Conservation (phyloP, 2,888 invertebrate species). For the Mystacides longicornis region DNA sequence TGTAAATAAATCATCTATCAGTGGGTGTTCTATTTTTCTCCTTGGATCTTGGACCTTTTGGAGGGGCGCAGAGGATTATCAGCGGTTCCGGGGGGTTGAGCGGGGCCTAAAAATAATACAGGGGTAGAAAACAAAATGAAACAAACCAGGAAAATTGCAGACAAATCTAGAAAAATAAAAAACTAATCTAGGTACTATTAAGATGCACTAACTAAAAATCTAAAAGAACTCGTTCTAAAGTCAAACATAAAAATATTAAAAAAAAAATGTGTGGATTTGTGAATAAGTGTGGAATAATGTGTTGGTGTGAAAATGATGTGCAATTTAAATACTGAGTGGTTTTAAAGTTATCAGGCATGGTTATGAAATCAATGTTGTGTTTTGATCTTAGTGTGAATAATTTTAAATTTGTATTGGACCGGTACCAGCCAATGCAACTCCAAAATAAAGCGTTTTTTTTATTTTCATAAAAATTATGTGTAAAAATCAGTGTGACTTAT, state of each 20-base stretch:
- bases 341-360: too few relatives aligned
- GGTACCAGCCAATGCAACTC: background rate
- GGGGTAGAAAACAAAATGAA: background rate
- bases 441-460: background rate
- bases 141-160: background rate
- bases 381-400: too few relatives aligned
- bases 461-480: background rate
- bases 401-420: too few relatives aligned
- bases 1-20: conserved; percentile 12
- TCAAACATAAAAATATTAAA: too few relatives aligned
- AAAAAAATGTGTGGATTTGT: conserved; percentile 3
- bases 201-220: background rate
- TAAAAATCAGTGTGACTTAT: background rate
- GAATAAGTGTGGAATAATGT: conserved; percentile 3
- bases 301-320: too few relatives aligned
- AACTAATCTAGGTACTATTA: too few relatives aligned
- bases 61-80: conserved; percentile 7
- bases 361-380: too few relatives aligned
- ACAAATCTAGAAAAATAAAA: background rate
- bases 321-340: too few relatives aligned
- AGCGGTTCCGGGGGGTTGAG: conserved; percentile 12
- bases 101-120: conserved; percentile 13
- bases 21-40: conserved; percentile 8
- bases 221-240: background rate
- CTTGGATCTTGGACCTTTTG: conserved; percentile 7